Base-by-base conservation (phyloP, 2,797 vertebrate species). In the Clarias platycephalus region DNA sequence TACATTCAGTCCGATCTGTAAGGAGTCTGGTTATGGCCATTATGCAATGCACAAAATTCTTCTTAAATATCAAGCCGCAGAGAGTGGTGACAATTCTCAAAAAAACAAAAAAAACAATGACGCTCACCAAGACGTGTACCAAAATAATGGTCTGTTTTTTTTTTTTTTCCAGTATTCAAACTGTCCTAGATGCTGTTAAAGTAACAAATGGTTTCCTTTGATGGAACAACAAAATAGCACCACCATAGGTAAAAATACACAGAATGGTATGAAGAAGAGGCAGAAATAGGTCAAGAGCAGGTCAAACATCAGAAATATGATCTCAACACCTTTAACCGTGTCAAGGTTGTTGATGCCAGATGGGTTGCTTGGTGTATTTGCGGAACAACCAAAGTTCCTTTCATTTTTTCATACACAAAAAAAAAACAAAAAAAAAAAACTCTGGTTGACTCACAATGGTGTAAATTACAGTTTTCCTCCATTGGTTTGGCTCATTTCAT, bases 1-100 rank as follows among this genome's bases (percentile, higher is more conserved):
- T 78, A 67, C 82, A 84, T 84, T 84, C 76, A 72, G 67, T 63
- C 24, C 66, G 53, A 58, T 34, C 63, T 31, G 58, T 40, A 40
- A 58, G 13, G 22, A 40, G 34, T 26, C 6, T 37, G 34, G 16
- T 53, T 40, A 63, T 26, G 76, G 15, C 40, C 22, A 9, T 80
- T 53, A 80, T 22, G n/a, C 16, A 53, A 53, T 13, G 4, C 40
- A 49, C 0, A 31, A 13, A 15, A 80, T 53, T 49, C 24, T 79
- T 24, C 22, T 77, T 4, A 15, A 16, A 62, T 78, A 62, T n/a
- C 1, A 37, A 26, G 24, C 44, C 1, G n/a, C 22, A 53, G 1
- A 20, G 34, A 40, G 34, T 78, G 31, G 16, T 6, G 37, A 49
- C 4, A 28, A 5, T 26, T 79, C 37, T 28, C 6, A 3, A 12